These are phyloP conservation scores for Tetragonisca angustula DNA, from an alignment of 2,888 invertebrate genomes.

Conservation along the genomic window DNA sequence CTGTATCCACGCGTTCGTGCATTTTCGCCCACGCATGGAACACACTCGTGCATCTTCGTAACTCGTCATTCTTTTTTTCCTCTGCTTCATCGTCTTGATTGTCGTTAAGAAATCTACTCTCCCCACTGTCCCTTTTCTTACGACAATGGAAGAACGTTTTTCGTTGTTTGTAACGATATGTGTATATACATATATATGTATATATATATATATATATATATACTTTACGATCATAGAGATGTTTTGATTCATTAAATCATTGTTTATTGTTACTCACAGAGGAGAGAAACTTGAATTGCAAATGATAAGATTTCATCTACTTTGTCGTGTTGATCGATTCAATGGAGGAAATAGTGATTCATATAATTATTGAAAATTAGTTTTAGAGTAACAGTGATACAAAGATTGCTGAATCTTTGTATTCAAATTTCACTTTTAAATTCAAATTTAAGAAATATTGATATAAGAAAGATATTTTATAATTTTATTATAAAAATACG, in stretches of 20 bases:
- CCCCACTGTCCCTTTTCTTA: neutral
- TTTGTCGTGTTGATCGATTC: neutral
- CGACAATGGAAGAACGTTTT: neutral
- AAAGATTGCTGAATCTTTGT: neutral
- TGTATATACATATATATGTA: too few species aligned
- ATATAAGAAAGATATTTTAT: neutral
- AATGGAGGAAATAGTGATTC: neutral
- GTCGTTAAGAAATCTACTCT: constrained; percentile 28
- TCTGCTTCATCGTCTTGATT: constrained; percentile 26
- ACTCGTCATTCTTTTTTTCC: constrained; percentile 39
- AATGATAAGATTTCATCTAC: neutral
- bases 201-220: too few species aligned
- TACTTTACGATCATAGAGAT: neutral
- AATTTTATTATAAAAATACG: neutral
- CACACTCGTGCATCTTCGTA: constrained; percentile 49
- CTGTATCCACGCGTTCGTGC: constrained; percentile 60
- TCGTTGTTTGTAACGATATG: neutral
- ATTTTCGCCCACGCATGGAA: constrained; percentile 55
- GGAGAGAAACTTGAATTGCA: neutral
- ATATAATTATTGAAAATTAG: neutral
- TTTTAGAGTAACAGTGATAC: neutral
- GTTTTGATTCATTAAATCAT: neutral
- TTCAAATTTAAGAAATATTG: neutral
- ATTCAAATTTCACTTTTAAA: neutral
- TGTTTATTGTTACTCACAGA: neutral